Evolutionary conservation across 1,140 invertebrate genomes (phyloP), one percentile per base, ranked within the genome.

Genomic region (Aphelinus atriplicis): DNA sequence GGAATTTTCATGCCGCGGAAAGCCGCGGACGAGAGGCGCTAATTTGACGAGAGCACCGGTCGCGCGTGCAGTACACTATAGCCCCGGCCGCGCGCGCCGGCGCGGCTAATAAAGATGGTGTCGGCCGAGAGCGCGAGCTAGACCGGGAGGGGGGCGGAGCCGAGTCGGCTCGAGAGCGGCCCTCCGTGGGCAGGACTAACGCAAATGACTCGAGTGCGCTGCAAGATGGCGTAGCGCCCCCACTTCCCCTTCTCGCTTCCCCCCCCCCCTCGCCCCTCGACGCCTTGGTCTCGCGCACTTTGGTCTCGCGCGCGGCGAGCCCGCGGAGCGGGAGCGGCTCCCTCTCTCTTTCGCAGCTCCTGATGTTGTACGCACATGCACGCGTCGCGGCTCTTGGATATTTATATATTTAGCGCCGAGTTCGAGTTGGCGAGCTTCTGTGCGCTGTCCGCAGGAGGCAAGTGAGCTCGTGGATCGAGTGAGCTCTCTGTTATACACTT

Each of bases 171-270:
- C 26, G 26, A 26, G 26, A 26, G 51, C 51, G 4, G 86, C 85
- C 84, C 83, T 86, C 85, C 85, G 88, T 89, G 87, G 88, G 88
- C 86, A 86, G 88, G 87, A 85, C 87, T 88, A 87, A 86, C 83
- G 84, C 83, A 87, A 87, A 87, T 88, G 86, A 89, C 84, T 88
- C 83, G 87, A 85, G 81, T 81, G 83, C 82, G 84, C 86, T 76
- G 71, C 46, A 89, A 88, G 87, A 88, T 88, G 88, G 87, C 88
- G 88, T 80, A 86, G 77, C 6, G 51, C 81, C 81, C 79, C 81
- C 79, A 60, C 78, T 75, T 10, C 50, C 76, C 65, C 65, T 53
- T 53, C 65, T 68, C 66, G 47, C 53, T 7, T 45, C 10, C 75
- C 50, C 48, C 46, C 10, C 10, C 26, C 26, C 5, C 68, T 58